These are phyloP conservation scores for Coronaproctus castanopsis DNA, from an alignment of 2,888 invertebrate species.

Conservation along the genomic window DNA sequence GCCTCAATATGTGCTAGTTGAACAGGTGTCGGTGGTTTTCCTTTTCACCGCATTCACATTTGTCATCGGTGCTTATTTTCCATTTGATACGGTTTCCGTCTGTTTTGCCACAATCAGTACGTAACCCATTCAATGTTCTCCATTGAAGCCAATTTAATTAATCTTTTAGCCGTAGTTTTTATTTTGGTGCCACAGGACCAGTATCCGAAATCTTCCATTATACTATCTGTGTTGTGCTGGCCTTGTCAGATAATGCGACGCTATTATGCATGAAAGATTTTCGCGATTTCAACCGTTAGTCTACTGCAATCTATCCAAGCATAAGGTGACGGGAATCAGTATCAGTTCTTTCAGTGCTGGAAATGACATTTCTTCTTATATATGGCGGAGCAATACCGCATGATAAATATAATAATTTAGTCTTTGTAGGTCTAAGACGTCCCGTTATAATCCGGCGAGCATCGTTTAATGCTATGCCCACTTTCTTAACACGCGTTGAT, in stretches of 20 bases:
- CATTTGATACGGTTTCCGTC: too few relatives aligned
- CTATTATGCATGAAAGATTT: not conserved
- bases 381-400: too few relatives aligned
- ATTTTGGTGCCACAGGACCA: not conserved
- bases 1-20: not conserved
- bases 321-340: too few relatives aligned
- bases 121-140: not conserved
- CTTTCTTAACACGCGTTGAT: too few relatives aligned
- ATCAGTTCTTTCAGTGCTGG: too few relatives aligned
- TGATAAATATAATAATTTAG: too few relatives aligned
- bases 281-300: too few relatives aligned
- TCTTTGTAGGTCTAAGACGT: too few relatives aligned
- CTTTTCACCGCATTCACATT: not conserved
- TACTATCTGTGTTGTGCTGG: not conserved
- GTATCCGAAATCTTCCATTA: not conserved
- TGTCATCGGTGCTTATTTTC: not conserved
- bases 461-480: too few relatives aligned
- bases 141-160: not conserved
- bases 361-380: too few relatives aligned
- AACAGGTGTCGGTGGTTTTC: not conserved
- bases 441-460: too few relatives aligned
- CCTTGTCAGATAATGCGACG: not conserved
- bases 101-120: not conserved
- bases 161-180: not conserved
- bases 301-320: too few relatives aligned